Base-by-base conservation (phyloP, 2,888 invertebrate genomes). In the Tholera decimalis region DNA sequence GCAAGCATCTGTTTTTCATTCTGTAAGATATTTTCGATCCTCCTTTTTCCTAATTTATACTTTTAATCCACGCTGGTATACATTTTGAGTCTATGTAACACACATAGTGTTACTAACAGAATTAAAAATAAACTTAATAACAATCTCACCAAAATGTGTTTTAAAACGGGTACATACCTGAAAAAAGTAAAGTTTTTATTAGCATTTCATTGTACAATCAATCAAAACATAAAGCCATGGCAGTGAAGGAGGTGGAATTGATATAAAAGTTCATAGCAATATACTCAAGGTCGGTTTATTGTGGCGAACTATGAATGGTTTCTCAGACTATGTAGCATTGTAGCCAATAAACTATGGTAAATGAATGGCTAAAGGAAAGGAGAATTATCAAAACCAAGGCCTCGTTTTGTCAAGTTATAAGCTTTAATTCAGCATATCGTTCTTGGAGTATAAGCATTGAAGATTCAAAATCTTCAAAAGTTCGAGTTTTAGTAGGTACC, bases 1-100 rank as follows among this genome's bases (percentile, higher is more conserved):
- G 92, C 93, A 92, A 88, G 88, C 90, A 89, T 90, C 92, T 90
- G 91, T 91, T 92, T 92, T 91, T 90, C 86, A 87, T 88, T 89
- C 79, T 79, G 80, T 83, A 77, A 83, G 78, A 82, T 83, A 83
- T 82, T 87, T 81, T 71, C 57, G 49, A 75, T 66, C 46, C 30
- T 24, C 39, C 55, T 51, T 57, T 54, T 68, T 72, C 59, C 26
- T 69, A 69, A 65, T 66, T 73, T 56, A 47, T 30, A 35, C 43
- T 51, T 65, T 61, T 75, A 56, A 72, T 60, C 64, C 37, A 5
- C 18, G 13, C 22, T 55, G 18, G 47, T 43, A 18, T 13, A 69
- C 26, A 54, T 44, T 49, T 57, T 30, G 18, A 39, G 22, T 20
- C n/a, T 20, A 13, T 11, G 18, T n/a, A 8, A 22, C 46, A 18